Conservation (phyloP, 2,888 invertebrate species). For the Steinernema hermaphroditum region DNA sequence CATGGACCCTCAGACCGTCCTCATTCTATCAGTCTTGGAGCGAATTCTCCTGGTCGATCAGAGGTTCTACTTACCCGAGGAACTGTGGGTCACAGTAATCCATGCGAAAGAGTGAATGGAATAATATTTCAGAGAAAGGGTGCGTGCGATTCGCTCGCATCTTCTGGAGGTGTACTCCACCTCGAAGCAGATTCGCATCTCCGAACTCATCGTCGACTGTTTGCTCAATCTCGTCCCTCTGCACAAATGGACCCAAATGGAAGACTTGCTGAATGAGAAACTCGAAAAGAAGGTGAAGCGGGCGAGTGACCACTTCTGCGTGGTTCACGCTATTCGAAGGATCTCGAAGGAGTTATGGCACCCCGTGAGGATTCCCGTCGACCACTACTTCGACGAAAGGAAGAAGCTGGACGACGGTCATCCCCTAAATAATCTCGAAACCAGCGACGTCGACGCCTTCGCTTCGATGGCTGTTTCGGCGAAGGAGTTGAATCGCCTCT, state of each 20-base stretch:
- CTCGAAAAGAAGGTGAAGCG: neutral
- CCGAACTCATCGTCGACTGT: neutral
- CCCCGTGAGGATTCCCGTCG: neutral
- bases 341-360: neutral
- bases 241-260: neutral
- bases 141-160: neutral
- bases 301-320: slow-evolving; percentile 1
- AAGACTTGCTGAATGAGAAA: neutral
- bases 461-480: neutral
- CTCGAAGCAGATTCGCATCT: slow-evolving; percentile 6
- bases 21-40: neutral
- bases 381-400: slow-evolving; percentile 7
- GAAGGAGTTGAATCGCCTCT: neutral
- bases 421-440: neutral
- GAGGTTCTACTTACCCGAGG: neutral
- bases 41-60: neutral
- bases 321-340: neutral
- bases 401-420: neutral
- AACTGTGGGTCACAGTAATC: neutral
- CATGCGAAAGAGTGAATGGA: neutral
- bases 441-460: neutral
- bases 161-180: neutral
- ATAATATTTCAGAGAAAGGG: neutral
- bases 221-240: neutral
- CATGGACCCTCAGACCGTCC: slow-evolving; percentile 9